Conservation (phyloP, 2,113 vertebrate species). For the Rhadina sibilatrix region DNA sequence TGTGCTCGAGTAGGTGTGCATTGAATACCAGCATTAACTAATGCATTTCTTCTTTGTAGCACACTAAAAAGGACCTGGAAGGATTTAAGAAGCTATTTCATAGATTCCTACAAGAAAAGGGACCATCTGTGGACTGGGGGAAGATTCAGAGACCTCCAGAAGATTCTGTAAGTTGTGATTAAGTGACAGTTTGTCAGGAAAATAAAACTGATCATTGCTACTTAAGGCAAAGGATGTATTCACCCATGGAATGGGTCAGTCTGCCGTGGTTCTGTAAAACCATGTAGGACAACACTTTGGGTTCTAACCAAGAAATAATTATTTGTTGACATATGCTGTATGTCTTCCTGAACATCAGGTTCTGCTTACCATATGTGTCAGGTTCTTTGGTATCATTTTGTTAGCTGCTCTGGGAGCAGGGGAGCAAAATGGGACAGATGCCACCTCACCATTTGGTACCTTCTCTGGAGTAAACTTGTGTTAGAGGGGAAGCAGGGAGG, state of each 20-base stretch:
- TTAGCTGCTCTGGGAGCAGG: background rate
- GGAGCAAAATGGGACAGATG: background rate
- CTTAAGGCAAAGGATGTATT: background rate
- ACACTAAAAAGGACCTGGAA: constrained; percentile 89
- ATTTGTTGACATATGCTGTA: background rate
- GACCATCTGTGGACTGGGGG: constrained; percentile 92
- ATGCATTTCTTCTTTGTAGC: constrained; percentile 73
- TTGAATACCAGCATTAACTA: background rate
- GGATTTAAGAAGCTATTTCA: constrained; percentile 97
- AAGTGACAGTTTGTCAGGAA: background rate
- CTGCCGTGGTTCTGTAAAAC: background rate
- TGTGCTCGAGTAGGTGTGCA: background rate
- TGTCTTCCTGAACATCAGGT: background rate
- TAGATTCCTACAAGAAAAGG: constrained; percentile 95
- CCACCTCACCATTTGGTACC: background rate
- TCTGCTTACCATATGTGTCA: background rate
- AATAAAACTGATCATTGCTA: background rate
- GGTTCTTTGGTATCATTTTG: background rate
- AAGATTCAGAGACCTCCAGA: constrained; percentile 96
- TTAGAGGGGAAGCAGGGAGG: background rate
- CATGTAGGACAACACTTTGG: background rate
- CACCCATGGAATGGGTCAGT: accelerated
- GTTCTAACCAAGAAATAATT: background rate
- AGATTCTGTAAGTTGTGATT: constrained; percentile 84
- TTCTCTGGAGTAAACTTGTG: background rate